These are phyloP conservation scores for Meandrusa payeni DNA, from an alignment of 2,888 invertebrate species.

Conservation along the genomic window DNA sequence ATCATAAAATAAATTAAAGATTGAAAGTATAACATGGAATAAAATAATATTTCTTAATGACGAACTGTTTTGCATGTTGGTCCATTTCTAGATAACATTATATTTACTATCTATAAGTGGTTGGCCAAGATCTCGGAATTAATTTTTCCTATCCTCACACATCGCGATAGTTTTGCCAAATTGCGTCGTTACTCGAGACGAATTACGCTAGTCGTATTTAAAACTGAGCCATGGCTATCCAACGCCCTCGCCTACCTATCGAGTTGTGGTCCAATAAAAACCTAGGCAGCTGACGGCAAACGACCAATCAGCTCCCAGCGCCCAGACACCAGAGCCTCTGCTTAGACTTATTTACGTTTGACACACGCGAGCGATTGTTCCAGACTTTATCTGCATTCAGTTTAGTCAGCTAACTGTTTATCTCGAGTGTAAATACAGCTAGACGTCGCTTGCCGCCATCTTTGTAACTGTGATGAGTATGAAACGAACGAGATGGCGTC, in stretches of 20 bases:
- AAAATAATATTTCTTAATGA: no score
- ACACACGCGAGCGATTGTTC: conserved; percentile 7
- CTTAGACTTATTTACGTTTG: conserved; percentile 20
- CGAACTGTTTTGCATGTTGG: no score
- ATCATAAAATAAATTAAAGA: no score
- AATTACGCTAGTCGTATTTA: conserved; percentile 2
- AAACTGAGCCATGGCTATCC: neutral
- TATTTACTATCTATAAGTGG: no score
- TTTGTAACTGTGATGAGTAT: conserved; percentile 2
- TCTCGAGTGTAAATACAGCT: conserved; percentile 12
- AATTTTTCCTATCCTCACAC: no score
- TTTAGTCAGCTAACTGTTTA: conserved; percentile 14
- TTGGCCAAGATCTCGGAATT: no score
- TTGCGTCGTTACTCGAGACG: no score
- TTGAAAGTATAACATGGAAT: no score
- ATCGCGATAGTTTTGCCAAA: no score
- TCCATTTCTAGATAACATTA: no score
- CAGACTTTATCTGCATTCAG: conserved; percentile 16
- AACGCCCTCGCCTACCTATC: conserved; percentile 18
- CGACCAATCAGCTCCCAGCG: conserved; percentile 32
- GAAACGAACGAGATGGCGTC: no score
- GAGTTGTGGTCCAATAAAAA: conserved; percentile 37
- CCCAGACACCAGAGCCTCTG: conserved; percentile 27
- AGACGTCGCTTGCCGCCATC: conserved; percentile 1
- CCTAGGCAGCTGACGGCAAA: conserved; percentile 29